Evolutionary conservation across 2,113 vertebrate species (phyloP).

Genomic region (Bubo scandiacus): DNA sequence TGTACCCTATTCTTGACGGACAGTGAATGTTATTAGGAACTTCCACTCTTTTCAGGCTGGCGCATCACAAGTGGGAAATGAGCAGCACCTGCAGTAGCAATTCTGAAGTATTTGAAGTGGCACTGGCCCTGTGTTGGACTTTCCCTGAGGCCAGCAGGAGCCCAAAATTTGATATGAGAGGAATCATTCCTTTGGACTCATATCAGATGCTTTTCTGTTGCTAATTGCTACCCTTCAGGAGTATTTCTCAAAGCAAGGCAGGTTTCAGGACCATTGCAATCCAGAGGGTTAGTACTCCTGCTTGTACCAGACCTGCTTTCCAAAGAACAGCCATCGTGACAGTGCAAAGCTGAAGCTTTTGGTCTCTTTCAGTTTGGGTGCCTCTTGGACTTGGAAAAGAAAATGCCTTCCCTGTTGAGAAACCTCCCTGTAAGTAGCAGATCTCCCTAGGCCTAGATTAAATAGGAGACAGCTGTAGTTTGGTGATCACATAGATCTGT

Average conservation of each 20-base stretch:
- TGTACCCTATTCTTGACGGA: background rate
- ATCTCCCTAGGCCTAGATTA: background rate
- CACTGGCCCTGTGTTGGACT: background rate
- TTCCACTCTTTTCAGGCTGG: background rate
- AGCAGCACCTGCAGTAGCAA: background rate
- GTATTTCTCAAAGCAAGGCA: background rate
- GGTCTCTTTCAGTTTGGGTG: background rate
- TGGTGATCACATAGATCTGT: background rate
- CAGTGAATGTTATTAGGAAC: background rate
- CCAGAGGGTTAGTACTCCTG: background rate
- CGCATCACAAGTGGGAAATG: background rate
- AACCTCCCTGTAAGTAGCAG: background rate
- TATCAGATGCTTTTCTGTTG: background rate
- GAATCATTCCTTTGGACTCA: background rate
- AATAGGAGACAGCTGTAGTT: background rate
- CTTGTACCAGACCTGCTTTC: background rate
- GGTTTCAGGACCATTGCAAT: background rate
- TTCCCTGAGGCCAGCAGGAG: background rate
- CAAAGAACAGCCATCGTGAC: background rate
- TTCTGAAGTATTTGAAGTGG: background rate
- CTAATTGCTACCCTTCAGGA: background rate
- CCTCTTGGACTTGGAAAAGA: background rate
- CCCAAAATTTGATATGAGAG: background rate
- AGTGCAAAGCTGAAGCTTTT: background rate
- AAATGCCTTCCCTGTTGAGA: background rate